Evolutionary conservation across 2,797 vertebrate species (phyloP).

Genomic region (Chloroceryle inda): DNA sequence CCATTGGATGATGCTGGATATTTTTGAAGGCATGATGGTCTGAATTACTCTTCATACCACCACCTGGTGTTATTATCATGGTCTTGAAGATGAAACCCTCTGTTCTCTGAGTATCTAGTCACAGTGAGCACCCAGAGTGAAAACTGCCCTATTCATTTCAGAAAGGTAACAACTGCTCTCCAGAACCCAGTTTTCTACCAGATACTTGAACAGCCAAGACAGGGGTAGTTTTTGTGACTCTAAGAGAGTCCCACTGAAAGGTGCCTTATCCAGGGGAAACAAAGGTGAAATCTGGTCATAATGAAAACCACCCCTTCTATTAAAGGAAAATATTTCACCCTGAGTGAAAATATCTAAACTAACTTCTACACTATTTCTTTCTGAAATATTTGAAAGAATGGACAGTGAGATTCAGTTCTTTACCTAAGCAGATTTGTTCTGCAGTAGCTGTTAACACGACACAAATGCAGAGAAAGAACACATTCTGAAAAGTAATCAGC

Average conservation of each 20-base stretch:
- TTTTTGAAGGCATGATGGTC: background rate
- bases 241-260: background rate
- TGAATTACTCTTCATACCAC: background rate
- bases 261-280: background rate
- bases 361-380: background rate
- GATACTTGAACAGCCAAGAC: background rate
- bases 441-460: background rate
- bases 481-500: conserved; percentile 47
- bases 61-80: background rate
- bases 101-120: background rate
- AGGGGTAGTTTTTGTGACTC: background rate
- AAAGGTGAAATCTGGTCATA: background rate
- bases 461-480: background rate
- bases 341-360: background rate
- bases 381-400: background rate
- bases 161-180: background rate
- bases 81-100: background rate
- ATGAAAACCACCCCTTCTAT: background rate
- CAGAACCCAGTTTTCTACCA: background rate
- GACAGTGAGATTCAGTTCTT: background rate
- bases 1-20: background rate
- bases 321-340: background rate
- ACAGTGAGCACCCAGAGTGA: background rate
- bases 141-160: background rate
- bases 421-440: background rate